These are phyloP conservation scores for Gonatopus flavifemur DNA, from an alignment of 1,140 invertebrate species.

Conservation along the genomic window DNA sequence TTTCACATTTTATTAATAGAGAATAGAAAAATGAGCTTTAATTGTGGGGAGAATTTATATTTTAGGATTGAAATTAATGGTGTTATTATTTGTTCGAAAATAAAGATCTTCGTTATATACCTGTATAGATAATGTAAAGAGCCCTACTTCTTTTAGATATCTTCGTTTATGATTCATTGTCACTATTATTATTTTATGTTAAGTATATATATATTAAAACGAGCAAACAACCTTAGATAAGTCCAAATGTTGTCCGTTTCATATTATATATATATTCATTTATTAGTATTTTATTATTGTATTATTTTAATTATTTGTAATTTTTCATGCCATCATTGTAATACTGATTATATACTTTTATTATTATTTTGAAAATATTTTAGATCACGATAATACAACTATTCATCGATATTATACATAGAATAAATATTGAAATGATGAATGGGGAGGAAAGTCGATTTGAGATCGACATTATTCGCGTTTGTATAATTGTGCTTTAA, in stretches of 20 bases:
- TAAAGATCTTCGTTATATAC: slow-evolving; percentile 36
- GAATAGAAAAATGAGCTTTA: too few relatives aligned
- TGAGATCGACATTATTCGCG: slow-evolving; percentile 30
- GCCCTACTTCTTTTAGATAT: slow-evolving; percentile 27
- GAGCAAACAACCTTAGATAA: too few relatives aligned
- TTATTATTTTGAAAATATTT: slow-evolving; percentile 34
- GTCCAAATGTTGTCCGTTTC: too few relatives aligned
- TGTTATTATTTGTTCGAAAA: slow-evolving; percentile 36
- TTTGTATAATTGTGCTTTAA: slow-evolving; percentile 46
- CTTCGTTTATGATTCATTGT: not conserved
- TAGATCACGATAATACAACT: slow-evolving; percentile 29
- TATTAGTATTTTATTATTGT: slow-evolving; percentile 20
- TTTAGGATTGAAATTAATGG: slow-evolving; percentile 28
- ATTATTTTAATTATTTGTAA: slow-evolving; percentile 18
- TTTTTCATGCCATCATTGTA: slow-evolving; percentile 18
- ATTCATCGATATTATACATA: slow-evolving; percentile 18
- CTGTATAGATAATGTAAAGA: slow-evolving; percentile 42
- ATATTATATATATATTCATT: not conserved
- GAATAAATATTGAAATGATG: slow-evolving; percentile 11
- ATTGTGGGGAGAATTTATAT: slow-evolving; percentile 34
- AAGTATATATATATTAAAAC: too few relatives aligned
- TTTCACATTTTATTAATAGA: too few relatives aligned
- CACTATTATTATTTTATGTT: too few relatives aligned
- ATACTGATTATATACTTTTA: too few relatives aligned
- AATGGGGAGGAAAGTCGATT: slow-evolving; percentile 24